Conservation (phyloP, 2,113 vertebrate species). For the Eupsittula cactorum region DNA sequence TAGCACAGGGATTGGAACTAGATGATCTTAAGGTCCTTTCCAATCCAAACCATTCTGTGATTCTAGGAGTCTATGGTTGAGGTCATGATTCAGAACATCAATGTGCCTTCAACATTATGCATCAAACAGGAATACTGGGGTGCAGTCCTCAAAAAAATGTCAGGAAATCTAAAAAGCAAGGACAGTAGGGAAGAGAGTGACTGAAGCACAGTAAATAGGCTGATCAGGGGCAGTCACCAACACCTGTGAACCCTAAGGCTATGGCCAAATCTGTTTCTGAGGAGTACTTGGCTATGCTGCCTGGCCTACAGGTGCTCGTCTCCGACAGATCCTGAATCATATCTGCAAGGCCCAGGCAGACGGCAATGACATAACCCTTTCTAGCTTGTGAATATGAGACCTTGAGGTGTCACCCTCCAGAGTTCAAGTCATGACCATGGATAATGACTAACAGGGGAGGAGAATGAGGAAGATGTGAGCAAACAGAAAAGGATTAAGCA, state of each 20-base stretch:
- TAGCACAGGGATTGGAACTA: not conserved
- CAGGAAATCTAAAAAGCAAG: not conserved
- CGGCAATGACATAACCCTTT: not conserved
- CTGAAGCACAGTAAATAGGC: not conserved
- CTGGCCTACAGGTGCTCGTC: not conserved
- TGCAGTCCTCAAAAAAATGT: not conserved
- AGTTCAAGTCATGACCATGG: not conserved
- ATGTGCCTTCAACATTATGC: not conserved
- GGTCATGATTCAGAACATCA: not conserved
- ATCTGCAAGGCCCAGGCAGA: not conserved
- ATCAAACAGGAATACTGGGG: not conserved
- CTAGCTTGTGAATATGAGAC: not conserved
- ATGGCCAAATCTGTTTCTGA: not conserved
- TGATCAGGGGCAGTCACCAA: not conserved
- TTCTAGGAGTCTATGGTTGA: not conserved
- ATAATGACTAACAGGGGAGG: not conserved
- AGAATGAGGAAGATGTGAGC: not conserved
- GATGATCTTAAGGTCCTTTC: not conserved
- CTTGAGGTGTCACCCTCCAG: not conserved
- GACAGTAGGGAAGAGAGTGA: accelerated
- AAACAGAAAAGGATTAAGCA: not conserved
- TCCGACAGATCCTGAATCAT: not conserved
- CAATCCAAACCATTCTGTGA: not conserved
- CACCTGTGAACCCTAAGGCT: accelerated
- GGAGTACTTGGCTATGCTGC: not conserved